phyloP scores from a whole-genome alignment of 1,140 invertebrate genomes.

The Catajapyx aquilonaris region DNA sequence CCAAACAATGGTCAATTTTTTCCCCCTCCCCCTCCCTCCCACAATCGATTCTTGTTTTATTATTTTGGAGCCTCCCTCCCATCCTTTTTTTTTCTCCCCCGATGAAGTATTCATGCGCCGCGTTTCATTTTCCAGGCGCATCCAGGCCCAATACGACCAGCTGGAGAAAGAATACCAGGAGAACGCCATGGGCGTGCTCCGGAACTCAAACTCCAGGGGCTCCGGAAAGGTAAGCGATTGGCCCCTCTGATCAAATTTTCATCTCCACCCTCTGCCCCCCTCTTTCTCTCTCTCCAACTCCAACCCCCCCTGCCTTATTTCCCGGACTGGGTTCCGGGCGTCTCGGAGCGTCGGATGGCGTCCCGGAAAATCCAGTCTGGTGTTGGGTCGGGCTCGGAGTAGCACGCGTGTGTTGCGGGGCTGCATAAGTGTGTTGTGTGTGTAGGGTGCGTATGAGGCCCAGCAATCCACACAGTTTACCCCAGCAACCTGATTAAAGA shows the following conservation, averaged over 20 bases:
- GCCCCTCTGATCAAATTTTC: constrained; percentile 1
- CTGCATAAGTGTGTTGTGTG: neutral
- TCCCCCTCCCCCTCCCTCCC: neutral
- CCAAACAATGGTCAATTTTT: too few relatives aligned
- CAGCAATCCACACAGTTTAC: too few relatives aligned
- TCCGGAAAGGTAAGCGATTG: constrained; percentile 38
- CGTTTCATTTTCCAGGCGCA: constrained; percentile 30
- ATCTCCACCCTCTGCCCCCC: constrained; percentile 2
- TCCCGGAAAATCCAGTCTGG: too few relatives aligned
- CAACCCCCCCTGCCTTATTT: neutral
- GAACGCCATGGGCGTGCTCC: constrained; percentile 39
- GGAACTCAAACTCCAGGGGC: constrained; percentile 34
- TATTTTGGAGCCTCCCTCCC: neutral
- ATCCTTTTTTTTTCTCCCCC: constrained; percentile 1
- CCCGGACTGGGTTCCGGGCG: too few relatives aligned
- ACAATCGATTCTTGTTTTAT: neutral
- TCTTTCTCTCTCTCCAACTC: neutral
- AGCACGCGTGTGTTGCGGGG: neutral
- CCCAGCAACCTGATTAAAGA: too few relatives aligned
- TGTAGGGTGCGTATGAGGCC: neutral
- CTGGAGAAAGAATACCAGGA: constrained; percentile 45
- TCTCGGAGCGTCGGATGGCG: too few relatives aligned
- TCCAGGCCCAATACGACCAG: constrained; percentile 46
- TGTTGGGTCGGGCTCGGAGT: neutral
- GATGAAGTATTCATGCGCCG: neutral